A percentile compares a stretch with the other conserved stretches of the same genome.
These are phyloP conservation scores for Acrocephalus scirpaceus DNA, from an alignment of 2,797 vertebrate species.

Conservation along the genomic window DNA sequence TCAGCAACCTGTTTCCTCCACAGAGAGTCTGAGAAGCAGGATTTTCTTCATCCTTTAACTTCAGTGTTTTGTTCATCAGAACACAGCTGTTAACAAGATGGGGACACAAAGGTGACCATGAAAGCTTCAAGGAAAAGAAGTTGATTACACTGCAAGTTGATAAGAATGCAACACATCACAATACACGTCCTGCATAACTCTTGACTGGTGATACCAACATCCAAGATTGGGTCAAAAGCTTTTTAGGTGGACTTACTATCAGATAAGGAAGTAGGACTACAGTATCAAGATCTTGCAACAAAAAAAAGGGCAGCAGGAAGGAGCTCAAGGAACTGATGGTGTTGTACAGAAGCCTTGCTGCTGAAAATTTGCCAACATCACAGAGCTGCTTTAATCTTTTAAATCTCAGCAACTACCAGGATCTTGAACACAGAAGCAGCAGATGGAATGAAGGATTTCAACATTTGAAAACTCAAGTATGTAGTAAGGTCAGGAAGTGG, in stretches of 20 bases:
- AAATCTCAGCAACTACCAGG: not conserved
- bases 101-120: not conserved
- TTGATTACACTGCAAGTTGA: not conserved
- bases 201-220: not conserved
- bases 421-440: not conserved
- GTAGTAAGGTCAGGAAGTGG: not conserved
- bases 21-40: not conserved
- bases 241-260: not conserved
- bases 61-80: not conserved
- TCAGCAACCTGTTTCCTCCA: not conserved
- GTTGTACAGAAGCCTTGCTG: not conserved
- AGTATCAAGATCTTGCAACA: not conserved
- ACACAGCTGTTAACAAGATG: not conserved
- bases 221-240: not conserved
- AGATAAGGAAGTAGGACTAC: not conserved
- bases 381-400: not conserved
- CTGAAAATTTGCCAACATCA: not conserved
- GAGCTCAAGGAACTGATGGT: not conserved
- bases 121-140: not conserved
- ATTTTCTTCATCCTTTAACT: not conserved
- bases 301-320: not conserved
- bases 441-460: slow-evolving; percentile 13
- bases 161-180: not conserved
- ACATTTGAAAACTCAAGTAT: not conserved
- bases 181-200: not conserved